These are phyloP conservation scores for Cottus gobio DNA, from an alignment of 2,113 vertebrate genomes.

Conservation along the genomic window DNA sequence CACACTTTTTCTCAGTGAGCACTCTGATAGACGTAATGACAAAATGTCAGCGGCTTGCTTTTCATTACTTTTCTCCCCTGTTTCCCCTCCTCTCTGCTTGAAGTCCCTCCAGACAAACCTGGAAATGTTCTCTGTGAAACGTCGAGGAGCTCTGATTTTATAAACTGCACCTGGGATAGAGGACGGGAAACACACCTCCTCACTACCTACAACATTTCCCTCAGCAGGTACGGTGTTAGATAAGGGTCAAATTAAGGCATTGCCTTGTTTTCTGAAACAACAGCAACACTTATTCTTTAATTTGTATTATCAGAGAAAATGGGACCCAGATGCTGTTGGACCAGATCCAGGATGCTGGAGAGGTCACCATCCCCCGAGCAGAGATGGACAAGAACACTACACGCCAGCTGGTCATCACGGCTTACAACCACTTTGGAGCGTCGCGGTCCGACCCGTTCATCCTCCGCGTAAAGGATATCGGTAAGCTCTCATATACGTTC, in stretches of 20 bases:
- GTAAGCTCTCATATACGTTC: slow-evolving; percentile 48
- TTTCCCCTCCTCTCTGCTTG: neutral
- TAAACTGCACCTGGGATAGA: slow-evolving; percentile 68
- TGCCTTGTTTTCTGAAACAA: too few relatives aligned
- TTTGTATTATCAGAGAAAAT: slow-evolving; percentile 66
- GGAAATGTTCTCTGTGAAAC: slow-evolving; percentile 70
- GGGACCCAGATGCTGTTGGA: slow-evolving; percentile 9
- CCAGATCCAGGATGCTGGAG: neutral
- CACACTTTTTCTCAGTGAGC: neutral
- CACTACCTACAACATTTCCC: slow-evolving; percentile 67
- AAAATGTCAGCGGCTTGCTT: neutral
- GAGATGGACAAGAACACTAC: slow-evolving; percentile 46
- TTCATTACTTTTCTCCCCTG: neutral
- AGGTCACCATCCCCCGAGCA: slow-evolving; percentile 40
- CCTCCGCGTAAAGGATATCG: slow-evolving; percentile 58
- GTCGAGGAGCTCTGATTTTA: slow-evolving; percentile 35
- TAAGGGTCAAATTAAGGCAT: neutral
- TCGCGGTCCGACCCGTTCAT: slow-evolving; percentile 63
- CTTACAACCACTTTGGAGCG: slow-evolving; percentile 74
- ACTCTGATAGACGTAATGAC: neutral
- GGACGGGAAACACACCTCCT: slow-evolving; percentile 66
- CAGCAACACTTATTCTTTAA: neutral
- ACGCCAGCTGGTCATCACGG: slow-evolving; percentile 61
- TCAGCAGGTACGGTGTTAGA: slow-evolving; percentile 59
- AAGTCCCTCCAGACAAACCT: slow-evolving; percentile 78